Base-by-base conservation (phyloP, 2,797 vertebrate species). In the Lerista edwardsae region DNA sequence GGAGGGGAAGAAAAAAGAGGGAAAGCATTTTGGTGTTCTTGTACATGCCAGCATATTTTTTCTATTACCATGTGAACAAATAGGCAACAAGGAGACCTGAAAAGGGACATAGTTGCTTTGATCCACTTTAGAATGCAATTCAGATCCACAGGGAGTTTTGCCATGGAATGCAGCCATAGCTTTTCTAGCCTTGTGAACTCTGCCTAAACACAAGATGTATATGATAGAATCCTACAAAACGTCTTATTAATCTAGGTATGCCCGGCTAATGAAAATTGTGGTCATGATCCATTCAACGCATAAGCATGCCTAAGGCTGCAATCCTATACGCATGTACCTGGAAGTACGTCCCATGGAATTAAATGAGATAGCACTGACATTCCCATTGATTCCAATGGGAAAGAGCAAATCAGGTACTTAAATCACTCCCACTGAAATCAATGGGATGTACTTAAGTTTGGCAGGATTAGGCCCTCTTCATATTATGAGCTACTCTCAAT, bases 401-500 rank as follows among this genome's bases (percentile, higher is more conserved):
- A 72, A 51, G 25, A 75, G 41, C 79, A 59, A 77, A 71, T 59
- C 14, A 76, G 55, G 55, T 61, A 55, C 69, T 77, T 61, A 71
- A 77, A 61, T 29, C 69, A 41, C 69, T 72, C 39, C 69, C 41
- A 72, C 25, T 72, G 39, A 44, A 71, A 71, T 44, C 82, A 69
- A 55, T 17, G 36, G 47, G 51, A 59, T 29, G 31, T 55, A 62
- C 65, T 41, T 75, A 57, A 67, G 62, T 65, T 72, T 29, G 59
- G 68, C 59, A 71, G 74, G 79, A 77, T 64, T n/a, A 34, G 51
- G 31, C 3, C 57, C 65, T 69, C 41, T 47, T 65, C 7, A 34
- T 51, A 82, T 72, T 82, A 86, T 19, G 68, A 74, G 51, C 57
- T 27, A 64, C 21, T 36, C 65, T 31, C 65, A 83, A 79, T 88